Base-by-base conservation (phyloP, 2,797 vertebrate genomes). In the Etheostoma perlongum region DNA sequence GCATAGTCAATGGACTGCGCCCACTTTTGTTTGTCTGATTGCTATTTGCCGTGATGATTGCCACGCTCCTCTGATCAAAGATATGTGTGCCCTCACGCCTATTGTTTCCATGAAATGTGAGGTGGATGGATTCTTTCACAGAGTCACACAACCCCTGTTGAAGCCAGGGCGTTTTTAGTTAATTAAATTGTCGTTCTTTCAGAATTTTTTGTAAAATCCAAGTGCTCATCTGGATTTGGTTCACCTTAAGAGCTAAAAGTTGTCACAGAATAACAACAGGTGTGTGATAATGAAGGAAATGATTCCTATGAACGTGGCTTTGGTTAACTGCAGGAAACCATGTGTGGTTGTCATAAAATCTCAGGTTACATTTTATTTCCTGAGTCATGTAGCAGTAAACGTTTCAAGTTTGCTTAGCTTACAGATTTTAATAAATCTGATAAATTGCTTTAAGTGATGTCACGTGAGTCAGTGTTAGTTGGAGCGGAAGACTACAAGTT, bases 31-130 rank as follows among this genome's bases (percentile, higher is more conserved):
- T 86, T 78, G 62, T 76, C 60, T 6, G 52, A 87, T 86, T 58
- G 33, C 58, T 63, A 69, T 88, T 88, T 9, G 48, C 51, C 5
- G 21, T 82, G 81, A 75, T 67, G 4, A 73, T 69, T 23, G 19
- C 57, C 84, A 76, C 67, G 53, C 75, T 90, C 47, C 59, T 78
- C 67, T 19, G 69, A 88, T 88, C 18, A 27, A 19, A 86, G 87
- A 91, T 88, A 80, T 30, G 57, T 21, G 19, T 19, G 16, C 23
- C 30, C 13, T 58, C 8, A 3, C 33, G 36, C 18, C 57, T 36
- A 21, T 72, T 81, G 76, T 87, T 73, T 68, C 67, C 68, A 46
- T 55, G 33, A 75, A 81, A 83, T 84, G 80, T 76, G 85, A 90
- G 76, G 54, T 83, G 57, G 30, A 68, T 75, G 74, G 44, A 85